Percentiles rank a stretch among this genome's conserved stretches.
Evolutionary conservation across 2,113 vertebrate genomes (phyloP).

Genomic region (Macrotis lagotis): DNA sequence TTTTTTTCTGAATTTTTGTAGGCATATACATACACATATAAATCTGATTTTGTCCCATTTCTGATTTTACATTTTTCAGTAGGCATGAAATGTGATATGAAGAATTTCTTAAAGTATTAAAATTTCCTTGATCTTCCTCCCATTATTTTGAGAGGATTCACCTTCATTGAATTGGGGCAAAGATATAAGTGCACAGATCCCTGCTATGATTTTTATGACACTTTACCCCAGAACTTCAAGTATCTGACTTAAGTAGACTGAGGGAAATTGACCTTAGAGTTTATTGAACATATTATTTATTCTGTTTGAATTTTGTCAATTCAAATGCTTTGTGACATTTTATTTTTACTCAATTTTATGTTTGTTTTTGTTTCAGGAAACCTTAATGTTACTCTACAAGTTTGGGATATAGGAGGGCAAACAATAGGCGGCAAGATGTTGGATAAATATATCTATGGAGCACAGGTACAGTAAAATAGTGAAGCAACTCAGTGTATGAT

Average conservation of each 20-base stretch:
- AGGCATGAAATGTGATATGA: not conserved
- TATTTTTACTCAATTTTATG: constrained; percentile 65
- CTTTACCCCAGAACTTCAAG: constrained; percentile 15
- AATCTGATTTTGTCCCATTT: not conserved
- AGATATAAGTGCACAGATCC: constrained; percentile 24
- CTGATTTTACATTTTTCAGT: not conserved
- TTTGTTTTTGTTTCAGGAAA: constrained; percentile 88
- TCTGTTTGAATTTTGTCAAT: constrained; percentile 32
- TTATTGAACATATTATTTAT: constrained; percentile 60
- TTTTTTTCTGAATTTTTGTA: not conserved
- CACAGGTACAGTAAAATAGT: constrained; percentile 85
- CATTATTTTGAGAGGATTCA: constrained; percentile 47
- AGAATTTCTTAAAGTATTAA: constrained; percentile 44
- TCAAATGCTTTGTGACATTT: constrained; percentile 45
- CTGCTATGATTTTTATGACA: constrained; percentile 26
- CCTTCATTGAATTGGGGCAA: constrained; percentile 14
- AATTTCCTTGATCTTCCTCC: constrained; percentile 46
- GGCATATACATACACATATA: too few relatives aligned
- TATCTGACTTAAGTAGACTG: constrained; percentile 33
- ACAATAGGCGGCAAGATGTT: constrained; percentile 98
- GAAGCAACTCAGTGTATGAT: not conserved
- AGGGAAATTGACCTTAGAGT: constrained; percentile 25
- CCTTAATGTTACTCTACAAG: constrained; percentile 96
- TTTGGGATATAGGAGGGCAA: constrained; percentile 99
- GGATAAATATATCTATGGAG: constrained; percentile 99